phyloP scores from a whole-genome alignment of 92 coral and sea anemone genomes.

The Porites evermanni region DNA sequence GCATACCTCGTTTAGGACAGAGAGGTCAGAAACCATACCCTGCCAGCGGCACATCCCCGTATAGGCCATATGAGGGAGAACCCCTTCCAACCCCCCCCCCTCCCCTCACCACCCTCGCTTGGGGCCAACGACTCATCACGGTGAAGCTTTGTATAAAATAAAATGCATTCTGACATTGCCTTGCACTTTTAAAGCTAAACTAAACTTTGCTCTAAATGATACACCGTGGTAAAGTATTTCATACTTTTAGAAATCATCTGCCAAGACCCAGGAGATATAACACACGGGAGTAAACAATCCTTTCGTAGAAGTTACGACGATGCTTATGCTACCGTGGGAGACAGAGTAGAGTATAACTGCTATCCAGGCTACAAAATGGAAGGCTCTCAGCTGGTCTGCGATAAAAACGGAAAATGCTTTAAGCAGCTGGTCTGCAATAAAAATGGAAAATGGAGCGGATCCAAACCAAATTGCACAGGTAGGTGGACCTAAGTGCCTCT shows the following conservation, averaged over 20 bases:
- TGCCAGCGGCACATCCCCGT: too few species aligned
- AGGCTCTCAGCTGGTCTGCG: slow-evolving; percentile 47
- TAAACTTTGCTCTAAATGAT: too few species aligned
- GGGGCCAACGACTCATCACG: too few species aligned
- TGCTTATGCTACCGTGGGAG: slow-evolving; percentile 56
- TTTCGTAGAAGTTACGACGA: slow-evolving; percentile 20
- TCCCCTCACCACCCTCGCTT: too few species aligned
- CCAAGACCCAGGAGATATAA: slow-evolving; percentile 60
- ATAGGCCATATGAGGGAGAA: too few species aligned
- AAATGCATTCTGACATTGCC: too few species aligned
- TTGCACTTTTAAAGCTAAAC: too few species aligned
- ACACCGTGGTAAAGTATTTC: background rate
- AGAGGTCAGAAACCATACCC: too few species aligned
- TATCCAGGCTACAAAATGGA: slow-evolving; percentile 46
- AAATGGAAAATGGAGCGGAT: slow-evolving; percentile 39
- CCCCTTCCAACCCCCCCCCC: too few species aligned
- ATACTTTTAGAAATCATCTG: slow-evolving; percentile 54
- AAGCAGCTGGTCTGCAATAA: background rate
- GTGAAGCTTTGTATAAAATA: too few species aligned
- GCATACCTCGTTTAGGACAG: too few species aligned
- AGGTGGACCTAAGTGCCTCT: too few species aligned
- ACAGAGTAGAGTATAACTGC: slow-evolving; percentile 66
- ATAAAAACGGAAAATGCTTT: slow-evolving; percentile 26
- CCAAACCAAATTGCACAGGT: background rate
- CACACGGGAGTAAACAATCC: slow-evolving; percentile 31